These are phyloP conservation scores for Pseudochirops cupreus DNA, from an alignment of 2,797 vertebrate species.

Conservation along the genomic window DNA sequence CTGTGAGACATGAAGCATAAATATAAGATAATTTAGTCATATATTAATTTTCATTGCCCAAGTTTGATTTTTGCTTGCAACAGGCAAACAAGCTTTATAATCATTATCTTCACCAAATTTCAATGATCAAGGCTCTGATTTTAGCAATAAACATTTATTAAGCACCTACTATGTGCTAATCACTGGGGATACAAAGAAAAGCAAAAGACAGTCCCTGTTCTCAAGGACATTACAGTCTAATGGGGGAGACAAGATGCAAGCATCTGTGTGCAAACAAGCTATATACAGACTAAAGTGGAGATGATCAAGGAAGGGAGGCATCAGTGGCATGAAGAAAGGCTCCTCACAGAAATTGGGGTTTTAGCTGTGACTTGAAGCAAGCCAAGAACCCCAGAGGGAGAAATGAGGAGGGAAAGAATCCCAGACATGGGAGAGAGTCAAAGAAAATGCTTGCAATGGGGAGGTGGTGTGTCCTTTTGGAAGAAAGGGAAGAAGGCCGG, in stretches of 20 bases:
- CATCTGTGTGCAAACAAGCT: not conserved
- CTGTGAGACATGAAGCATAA: not conserved
- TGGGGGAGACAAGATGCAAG: not conserved
- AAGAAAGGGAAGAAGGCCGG: not conserved
- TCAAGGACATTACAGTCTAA: not conserved
- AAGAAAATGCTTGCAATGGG: not conserved
- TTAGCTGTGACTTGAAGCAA: not conserved
- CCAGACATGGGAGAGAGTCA: not conserved
- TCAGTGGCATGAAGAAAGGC: not conserved
- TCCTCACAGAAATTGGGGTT: not conserved
- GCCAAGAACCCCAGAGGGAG: not conserved
- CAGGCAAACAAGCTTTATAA: not conserved
- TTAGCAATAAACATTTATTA: not conserved
- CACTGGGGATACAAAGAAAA: not conserved
- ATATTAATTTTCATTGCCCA: not conserved
- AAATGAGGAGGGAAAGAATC: not conserved
- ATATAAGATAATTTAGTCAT: not conserved
- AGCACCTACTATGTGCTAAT: not conserved
- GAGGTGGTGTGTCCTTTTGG: not conserved
- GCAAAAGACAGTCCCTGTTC: not conserved
- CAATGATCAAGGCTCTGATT: not conserved
- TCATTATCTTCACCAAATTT: not conserved
- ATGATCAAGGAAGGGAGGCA: not conserved
- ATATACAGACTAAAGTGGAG: not conserved
- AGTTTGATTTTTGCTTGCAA: not conserved